Percentiles rank a stretch among this genome's conserved stretches.
phyloP scores from a whole-genome alignment of 1,140 invertebrate species.

The Diabrotica virgifera region DNA sequence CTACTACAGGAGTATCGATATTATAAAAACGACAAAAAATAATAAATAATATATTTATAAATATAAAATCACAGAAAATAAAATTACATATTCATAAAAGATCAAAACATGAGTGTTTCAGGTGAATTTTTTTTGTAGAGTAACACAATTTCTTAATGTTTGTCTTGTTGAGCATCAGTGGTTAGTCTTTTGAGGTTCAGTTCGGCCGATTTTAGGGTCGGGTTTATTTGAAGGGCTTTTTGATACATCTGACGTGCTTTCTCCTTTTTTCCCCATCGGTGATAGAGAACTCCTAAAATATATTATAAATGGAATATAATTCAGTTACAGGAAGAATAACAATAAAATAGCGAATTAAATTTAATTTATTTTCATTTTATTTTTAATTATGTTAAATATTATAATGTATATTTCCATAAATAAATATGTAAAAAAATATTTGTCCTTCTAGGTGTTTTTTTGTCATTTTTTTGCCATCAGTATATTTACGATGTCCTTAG shows the following conservation, averaged over 20 bases:
- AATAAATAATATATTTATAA: constrained; percentile 32
- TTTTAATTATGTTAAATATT: no score
- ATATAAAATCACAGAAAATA: constrained; percentile 26
- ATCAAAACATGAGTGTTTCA: no score
- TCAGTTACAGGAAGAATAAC: background rate
- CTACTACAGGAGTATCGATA: no score
- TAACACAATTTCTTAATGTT: background rate
- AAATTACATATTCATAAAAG: constrained; percentile 12
- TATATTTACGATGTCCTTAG: no score
- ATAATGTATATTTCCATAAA: no score
- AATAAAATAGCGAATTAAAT: background rate
- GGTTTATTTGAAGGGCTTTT: constrained; percentile 71
- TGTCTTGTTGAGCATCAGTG: constrained; percentile 11
- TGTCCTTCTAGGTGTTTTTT: no score
- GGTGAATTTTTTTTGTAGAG: constrained; percentile 1
- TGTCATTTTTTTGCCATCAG: no score
- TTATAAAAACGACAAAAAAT: background rate
- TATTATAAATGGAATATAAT: background rate
- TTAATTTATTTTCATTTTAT: no score
- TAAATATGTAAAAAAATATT: no score
- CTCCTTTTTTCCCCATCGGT: constrained; percentile 81
- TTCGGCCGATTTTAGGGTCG: constrained; percentile 60
- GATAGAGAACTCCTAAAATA: constrained; percentile 82
- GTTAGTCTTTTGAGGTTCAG: constrained; percentile 62
- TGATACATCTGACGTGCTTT: constrained; percentile 73